phyloP scores from a whole-genome alignment of 2,888 invertebrate species.

The Watsonalla cultraria region DNA sequence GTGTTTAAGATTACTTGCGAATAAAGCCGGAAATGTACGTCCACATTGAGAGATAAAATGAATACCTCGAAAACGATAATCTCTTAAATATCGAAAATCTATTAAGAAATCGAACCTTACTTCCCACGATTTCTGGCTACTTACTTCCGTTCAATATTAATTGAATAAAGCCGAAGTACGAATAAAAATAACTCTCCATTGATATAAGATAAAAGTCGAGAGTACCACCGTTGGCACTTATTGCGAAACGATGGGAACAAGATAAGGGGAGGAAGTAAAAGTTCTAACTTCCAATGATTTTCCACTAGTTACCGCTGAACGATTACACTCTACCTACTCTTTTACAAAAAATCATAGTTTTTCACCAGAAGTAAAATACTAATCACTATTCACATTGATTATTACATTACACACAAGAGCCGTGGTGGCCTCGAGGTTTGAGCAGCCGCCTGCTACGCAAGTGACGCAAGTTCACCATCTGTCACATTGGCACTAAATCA shows the following conservation, averaged over 20 bases:
- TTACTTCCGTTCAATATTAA: background rate
- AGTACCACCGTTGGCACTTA: background rate
- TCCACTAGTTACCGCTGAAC: conserved; percentile 9
- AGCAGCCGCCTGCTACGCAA: too few relatives aligned
- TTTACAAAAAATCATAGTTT: too few relatives aligned
- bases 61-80: background rate
- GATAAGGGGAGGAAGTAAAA: background rate
- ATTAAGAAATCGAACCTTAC: background rate
- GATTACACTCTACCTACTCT: conserved; percentile 6
- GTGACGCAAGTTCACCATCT: too few relatives aligned
- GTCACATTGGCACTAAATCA: too few relatives aligned
- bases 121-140: background rate
- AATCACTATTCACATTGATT: too few relatives aligned
- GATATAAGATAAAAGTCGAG: background rate
- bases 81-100: too few relatives aligned
- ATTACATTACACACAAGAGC: too few relatives aligned
- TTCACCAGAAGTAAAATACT: too few relatives aligned
- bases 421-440: too few relatives aligned
- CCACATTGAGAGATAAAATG: background rate
- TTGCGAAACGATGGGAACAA: background rate
- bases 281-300: conserved; percentile 12
- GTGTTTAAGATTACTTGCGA: too few relatives aligned
- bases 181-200: background rate
- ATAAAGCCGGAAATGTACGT: too few relatives aligned
- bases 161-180: background rate